Percentiles rank a stretch among this genome's conserved stretches.
phyloP scores from a whole-genome alignment of 2,797 vertebrate genomes.

The Coccyzus lansbergi region DNA sequence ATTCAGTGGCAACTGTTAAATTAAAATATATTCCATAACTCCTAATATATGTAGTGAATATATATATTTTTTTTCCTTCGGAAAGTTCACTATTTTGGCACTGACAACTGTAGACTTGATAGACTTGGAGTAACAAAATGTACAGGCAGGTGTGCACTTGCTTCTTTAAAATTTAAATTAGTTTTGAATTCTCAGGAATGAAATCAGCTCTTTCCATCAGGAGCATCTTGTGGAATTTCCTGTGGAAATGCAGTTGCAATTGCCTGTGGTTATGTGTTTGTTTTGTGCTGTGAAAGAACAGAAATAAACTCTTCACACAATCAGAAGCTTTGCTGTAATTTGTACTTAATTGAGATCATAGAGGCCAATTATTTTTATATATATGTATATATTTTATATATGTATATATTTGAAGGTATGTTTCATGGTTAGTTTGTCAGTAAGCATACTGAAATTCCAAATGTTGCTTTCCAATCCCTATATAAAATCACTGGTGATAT shows the following conservation, averaged over 20 bases:
- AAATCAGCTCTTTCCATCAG: background rate
- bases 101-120: background rate
- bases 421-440: slow-evolving; percentile 18
- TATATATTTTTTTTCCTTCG: background rate
- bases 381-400: background rate
- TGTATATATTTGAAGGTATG: background rate
- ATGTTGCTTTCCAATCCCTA: background rate
- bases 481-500: background rate
- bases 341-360: background rate
- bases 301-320: background rate
- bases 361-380: background rate
- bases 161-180: slow-evolving; percentile 55
- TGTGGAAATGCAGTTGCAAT: background rate
- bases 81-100: background rate
- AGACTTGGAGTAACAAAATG: background rate
- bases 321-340: background rate
- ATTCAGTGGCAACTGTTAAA: background rate
- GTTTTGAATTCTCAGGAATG: background rate
- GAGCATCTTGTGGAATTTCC: background rate
- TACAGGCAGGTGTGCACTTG: slow-evolving; percentile 22
- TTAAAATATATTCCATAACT: background rate
- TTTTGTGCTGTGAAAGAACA: background rate
- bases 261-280: background rate
- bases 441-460: background rate
- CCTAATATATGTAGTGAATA: background rate